Percentiles rank a stretch among this genome's conserved stretches.
Evolutionary conservation across 1,140 invertebrate species (phyloP).

Genomic region (Aphelenchoides besseyi): DNA sequence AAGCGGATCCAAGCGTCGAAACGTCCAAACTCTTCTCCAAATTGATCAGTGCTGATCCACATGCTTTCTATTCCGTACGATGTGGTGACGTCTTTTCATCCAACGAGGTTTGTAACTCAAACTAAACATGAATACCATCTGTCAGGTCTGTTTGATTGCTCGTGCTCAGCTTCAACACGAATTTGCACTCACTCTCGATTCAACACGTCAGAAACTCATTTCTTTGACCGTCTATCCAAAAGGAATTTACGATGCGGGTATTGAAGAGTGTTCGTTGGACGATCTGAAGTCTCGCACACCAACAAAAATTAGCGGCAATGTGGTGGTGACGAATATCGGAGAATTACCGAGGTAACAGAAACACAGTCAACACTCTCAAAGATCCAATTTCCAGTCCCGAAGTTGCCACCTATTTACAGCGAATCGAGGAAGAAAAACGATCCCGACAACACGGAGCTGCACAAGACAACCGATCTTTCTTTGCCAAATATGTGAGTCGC

Average conservation of each 20-base stretch:
- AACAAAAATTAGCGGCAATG: slow-evolving; percentile 20
- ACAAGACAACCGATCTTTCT: slow-evolving; percentile 57
- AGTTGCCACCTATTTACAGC: slow-evolving; percentile 55
- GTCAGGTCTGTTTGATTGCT: slow-evolving; percentile 45
- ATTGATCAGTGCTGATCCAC: not conserved
- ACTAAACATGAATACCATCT: slow-evolving; percentile 32
- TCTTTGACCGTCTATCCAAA: slow-evolving; percentile 56
- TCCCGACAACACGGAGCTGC: slow-evolving; percentile 57
- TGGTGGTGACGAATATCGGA: slow-evolving; percentile 37
- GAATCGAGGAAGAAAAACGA: slow-evolving; percentile 55
- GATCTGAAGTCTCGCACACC: not conserved
- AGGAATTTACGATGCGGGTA: slow-evolving; percentile 40
- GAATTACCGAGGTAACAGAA: slow-evolving; percentile 44
- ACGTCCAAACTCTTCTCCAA: not conserved
- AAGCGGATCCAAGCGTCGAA: not conserved
- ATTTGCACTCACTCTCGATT: slow-evolving; percentile 52
- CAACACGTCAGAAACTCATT: slow-evolving; percentile 35
- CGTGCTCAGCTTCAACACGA: slow-evolving; percentile 47
- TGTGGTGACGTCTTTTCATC: not conserved
- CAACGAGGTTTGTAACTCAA: not conserved
- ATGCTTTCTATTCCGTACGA: slow-evolving; percentile 8
- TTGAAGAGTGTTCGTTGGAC: slow-evolving; percentile 18
- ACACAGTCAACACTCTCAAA: slow-evolving; percentile 8
- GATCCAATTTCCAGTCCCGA: slow-evolving; percentile 48
- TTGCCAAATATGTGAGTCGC: slow-evolving; percentile 59